phyloP scores from a whole-genome alignment of 1,140 invertebrate species.

The Lasaia peninsularis region DNA sequence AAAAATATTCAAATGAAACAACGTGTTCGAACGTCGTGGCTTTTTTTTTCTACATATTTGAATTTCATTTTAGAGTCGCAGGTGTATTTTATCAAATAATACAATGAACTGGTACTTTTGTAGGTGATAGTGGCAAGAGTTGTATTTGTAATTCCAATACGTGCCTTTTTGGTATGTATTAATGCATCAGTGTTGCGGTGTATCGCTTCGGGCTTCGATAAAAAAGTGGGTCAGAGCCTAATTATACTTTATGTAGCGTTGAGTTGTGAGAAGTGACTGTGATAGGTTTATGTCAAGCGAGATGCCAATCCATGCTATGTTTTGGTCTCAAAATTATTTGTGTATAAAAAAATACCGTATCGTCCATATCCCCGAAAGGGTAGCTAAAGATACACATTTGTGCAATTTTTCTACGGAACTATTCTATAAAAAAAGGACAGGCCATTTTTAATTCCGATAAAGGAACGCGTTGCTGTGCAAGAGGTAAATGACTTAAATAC shows the following conservation, averaged over 20 bases:
- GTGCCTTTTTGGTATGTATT: conserved; percentile 6
- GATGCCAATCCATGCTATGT: too few species aligned
- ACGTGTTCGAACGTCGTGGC: not conserved
- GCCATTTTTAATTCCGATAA: too few species aligned
- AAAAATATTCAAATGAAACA: not conserved
- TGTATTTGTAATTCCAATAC: conserved; percentile 8
- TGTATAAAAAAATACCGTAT: too few species aligned
- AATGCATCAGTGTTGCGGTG: conserved; percentile 11
- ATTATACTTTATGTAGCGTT: conserved; percentile 52
- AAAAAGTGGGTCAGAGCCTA: conserved; percentile 60
- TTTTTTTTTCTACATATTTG: not conserved
- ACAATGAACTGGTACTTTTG: conserved; percentile 13
- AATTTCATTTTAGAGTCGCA: not conserved
- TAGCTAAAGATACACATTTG: too few species aligned
- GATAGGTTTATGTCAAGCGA: conserved; percentile 53
- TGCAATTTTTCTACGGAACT: too few species aligned
- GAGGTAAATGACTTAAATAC: too few species aligned
- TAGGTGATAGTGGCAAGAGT: not conserved
- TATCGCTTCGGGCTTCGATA: conserved; percentile 44
- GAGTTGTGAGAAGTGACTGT: conserved; percentile 48
- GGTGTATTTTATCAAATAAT: not conserved
- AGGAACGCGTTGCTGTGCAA: too few species aligned
- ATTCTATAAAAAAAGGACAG: too few species aligned
- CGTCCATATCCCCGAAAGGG: too few species aligned
- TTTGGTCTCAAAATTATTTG: too few species aligned